Conservation (phyloP, 2,797 vertebrate genomes). For the Salarias fasciatus region DNA sequence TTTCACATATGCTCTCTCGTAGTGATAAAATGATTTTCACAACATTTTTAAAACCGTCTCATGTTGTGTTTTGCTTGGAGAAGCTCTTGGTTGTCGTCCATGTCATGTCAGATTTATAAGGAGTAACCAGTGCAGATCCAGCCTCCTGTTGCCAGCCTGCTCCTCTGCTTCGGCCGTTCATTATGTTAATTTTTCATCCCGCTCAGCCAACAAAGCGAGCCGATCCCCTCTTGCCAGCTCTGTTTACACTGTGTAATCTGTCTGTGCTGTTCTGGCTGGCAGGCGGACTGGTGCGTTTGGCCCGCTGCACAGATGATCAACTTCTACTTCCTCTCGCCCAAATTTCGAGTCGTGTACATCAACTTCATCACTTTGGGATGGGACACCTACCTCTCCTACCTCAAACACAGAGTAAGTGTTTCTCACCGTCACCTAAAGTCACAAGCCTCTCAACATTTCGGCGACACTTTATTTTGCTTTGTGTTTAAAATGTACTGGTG, state of each 20-base stretch:
- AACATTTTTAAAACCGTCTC: no score
- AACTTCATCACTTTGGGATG: conserved; percentile 92
- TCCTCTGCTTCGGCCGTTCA: no score
- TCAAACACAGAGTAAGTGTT: conserved; percentile 90
- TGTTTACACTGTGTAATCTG: neutral
- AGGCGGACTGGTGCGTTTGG: conserved; percentile 95
- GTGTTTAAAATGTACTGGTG: neutral
- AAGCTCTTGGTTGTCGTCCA: no score
- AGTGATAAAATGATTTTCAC: no score
- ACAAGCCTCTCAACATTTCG: neutral
- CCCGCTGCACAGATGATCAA: conserved; percentile 91
- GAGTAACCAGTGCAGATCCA: no score
- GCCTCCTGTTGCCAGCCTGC: no score
- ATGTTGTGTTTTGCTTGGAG: no score
- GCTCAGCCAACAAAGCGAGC: neutral
- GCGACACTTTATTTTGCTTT: no score
- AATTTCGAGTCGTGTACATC: conserved; percentile 90
- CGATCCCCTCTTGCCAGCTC: neutral
- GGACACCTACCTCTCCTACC: conserved; percentile 95
- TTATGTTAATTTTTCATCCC: neutral
- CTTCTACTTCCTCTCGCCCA: conserved; percentile 90
- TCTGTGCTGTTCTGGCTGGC: conserved; percentile 26
- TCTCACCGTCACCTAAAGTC: no score
- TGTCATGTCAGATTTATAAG: no score
- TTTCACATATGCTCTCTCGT: no score